Conservation (phyloP, 2,797 vertebrate species). For the Coccyzus lansbergi region DNA sequence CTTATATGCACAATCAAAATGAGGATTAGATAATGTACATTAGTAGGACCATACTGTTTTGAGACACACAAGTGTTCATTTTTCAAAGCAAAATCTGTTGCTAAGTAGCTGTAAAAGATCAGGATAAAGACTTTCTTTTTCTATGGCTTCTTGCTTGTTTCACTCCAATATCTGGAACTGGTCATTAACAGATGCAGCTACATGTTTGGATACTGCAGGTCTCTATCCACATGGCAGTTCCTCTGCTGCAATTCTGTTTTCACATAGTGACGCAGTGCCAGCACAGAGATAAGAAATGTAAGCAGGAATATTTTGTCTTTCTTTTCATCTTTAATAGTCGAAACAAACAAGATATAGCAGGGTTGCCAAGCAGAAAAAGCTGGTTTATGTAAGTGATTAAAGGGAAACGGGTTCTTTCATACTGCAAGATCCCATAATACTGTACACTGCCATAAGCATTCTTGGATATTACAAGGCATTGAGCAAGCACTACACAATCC, state of each 20-base stretch:
- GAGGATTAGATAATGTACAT: not conserved
- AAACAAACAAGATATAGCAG: slow-evolving; percentile 1
- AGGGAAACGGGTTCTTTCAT: not conserved
- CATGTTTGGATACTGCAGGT: not conserved
- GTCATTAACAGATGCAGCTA: not conserved
- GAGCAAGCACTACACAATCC: slow-evolving; percentile 39
- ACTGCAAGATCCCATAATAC: slow-evolving; percentile 22
- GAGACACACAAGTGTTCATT: not conserved
- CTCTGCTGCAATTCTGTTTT: not conserved
- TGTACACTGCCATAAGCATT: slow-evolving; percentile 20
- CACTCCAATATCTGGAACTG: not conserved
- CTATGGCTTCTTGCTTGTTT: not conserved
- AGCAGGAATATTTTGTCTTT: slow-evolving; percentile 6
- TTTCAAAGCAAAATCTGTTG: not conserved
- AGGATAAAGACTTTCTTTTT: not conserved
- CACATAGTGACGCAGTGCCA: not conserved
- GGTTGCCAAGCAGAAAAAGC: not conserved
- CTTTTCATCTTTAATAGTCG: not conserved
- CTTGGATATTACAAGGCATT: slow-evolving; percentile 37
- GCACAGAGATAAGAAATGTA: not conserved
- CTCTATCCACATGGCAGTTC: not conserved
- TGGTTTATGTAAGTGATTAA: slow-evolving; percentile 5
- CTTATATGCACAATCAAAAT: not conserved
- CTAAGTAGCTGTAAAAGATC: not conserved
- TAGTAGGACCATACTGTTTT: not conserved